Evolutionary conservation across 2,797 vertebrate species (phyloP).

Genomic region (Hylomyscus alleni): DNA sequence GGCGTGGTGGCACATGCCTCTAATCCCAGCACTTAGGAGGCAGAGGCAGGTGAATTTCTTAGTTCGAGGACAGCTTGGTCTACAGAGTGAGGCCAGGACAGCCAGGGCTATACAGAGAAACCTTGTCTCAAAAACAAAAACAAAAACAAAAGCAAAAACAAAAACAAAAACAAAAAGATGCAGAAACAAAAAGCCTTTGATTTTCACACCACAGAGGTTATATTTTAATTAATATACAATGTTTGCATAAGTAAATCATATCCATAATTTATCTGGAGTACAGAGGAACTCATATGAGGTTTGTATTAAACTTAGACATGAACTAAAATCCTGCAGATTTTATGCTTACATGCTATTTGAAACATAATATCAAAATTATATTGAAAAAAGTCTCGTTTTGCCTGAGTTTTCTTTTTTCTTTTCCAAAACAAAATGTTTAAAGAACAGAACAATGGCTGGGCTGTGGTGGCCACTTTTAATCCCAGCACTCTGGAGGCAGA

Average conservation of each 20-base stretch:
- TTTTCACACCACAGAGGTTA: background rate
- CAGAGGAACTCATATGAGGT: background rate
- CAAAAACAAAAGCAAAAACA: too few species aligned
- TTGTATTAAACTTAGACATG: background rate
- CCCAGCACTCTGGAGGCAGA: too few species aligned
- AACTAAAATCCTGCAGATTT: background rate
- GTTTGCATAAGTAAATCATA: background rate
- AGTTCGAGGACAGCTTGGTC: too few species aligned
- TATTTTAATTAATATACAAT: background rate
- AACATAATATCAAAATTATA: background rate
- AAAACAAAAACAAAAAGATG: too few species aligned
- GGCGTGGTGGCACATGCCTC: too few species aligned
- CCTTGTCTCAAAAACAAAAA: too few species aligned
- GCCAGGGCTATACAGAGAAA: too few species aligned
- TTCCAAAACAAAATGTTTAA: background rate
- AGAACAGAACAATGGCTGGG: background rate
- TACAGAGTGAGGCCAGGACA: too few species aligned
- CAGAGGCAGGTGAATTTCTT: too few species aligned
- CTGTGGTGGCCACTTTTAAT: too few species aligned
- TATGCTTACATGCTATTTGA: background rate
- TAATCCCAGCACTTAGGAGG: too few species aligned
- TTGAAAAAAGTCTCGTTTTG: background rate
- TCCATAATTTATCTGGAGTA: background rate
- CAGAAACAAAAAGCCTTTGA: background rate
- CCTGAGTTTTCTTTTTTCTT: background rate